phyloP scores from a whole-genome alignment of 2,113 vertebrate species.

The Aldabrachelys gigantea region DNA sequence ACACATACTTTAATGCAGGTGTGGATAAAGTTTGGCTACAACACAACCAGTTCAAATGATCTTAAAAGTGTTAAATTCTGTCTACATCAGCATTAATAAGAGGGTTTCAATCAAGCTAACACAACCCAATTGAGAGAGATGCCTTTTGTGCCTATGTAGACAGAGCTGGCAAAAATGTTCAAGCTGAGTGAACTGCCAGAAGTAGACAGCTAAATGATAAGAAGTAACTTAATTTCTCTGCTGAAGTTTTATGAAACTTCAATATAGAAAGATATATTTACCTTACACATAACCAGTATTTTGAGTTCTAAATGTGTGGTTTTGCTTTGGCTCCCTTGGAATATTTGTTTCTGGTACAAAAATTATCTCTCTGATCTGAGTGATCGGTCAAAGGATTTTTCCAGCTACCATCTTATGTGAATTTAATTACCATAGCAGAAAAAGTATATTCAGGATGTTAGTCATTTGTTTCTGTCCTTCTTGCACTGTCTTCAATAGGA shows the following conservation, averaged over 20 bases:
- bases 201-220: background rate
- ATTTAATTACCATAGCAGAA: background rate
- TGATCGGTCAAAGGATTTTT: background rate
- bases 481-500: slow-evolving; percentile 72
- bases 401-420: background rate
- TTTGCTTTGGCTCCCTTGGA: background rate
- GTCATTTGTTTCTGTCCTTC: background rate
- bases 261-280: background rate
- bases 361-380: background rate
- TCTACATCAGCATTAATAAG: background rate
- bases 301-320: background rate
- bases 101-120: background rate
- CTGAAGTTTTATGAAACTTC: background rate
- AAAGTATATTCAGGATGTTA: background rate
- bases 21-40: background rate
- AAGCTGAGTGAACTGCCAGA: background rate
- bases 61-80: background rate
- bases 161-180: background rate
- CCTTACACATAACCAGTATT: background rate
- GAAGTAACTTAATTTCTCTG: background rate
- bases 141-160: background rate
- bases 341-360: background rate
- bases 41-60: rapidly evolving
- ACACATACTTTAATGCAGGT: background rate
- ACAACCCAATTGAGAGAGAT: background rate